These are phyloP conservation scores for Epizoanthus illoricatus DNA, from an alignment of 92 coral and sea anemone genomes.

Conservation along the genomic window DNA sequence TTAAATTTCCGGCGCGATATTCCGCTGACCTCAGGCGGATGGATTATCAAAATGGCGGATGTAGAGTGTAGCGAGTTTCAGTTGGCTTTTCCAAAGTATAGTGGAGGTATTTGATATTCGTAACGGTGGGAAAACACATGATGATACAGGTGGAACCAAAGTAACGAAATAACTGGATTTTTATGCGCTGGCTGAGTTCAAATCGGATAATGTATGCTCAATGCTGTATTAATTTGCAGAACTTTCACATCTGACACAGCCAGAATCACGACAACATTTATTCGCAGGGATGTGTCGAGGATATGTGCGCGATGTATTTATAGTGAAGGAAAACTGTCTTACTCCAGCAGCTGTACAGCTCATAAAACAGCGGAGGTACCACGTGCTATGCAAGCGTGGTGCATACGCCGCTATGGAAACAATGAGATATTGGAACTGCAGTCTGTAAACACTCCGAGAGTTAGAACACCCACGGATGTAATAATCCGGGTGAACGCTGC, in stretches of 20 bases:
- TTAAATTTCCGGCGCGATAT: too few species aligned
- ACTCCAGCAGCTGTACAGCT: background rate
- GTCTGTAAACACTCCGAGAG: conserved; percentile 48
- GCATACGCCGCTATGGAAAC: conserved; percentile 60
- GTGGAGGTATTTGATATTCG: background rate
- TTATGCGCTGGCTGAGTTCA: background rate
- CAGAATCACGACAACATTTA: background rate
- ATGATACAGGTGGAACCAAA: background rate
- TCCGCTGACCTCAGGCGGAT: background rate
- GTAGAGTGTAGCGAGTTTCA: too few species aligned
- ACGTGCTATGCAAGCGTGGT: conserved; percentile 76
- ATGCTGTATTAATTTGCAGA: background rate
- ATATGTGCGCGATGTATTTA: conserved; percentile 5
- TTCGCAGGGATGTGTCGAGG: background rate
- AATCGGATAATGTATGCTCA: background rate
- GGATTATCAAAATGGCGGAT: conserved; percentile 7
- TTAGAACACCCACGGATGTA: conserved; percentile 62
- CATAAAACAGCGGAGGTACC: conserved; percentile 3
- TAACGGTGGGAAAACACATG: background rate
- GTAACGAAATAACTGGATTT: background rate
- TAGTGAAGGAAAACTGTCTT: background rate
- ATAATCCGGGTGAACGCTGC: conserved; percentile 85
- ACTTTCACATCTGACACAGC: background rate
- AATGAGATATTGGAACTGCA: conserved; percentile 55
- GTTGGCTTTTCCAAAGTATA: too few species aligned